Evolutionary conservation across 2,113 vertebrate species (phyloP).

Genomic region (Gnathonemus longibarbis): DNA sequence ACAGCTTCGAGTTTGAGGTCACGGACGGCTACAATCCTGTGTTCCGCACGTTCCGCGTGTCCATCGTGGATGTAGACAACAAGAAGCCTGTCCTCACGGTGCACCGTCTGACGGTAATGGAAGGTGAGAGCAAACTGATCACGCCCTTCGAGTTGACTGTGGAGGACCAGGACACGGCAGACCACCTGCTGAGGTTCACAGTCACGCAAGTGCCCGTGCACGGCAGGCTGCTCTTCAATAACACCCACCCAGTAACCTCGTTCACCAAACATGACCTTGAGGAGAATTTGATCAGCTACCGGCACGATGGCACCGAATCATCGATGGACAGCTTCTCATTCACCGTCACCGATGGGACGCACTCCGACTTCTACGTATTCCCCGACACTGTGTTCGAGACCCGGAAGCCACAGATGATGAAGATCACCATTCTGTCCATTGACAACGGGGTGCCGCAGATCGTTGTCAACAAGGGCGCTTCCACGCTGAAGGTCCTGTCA

Average conservation of each 20-base stretch:
- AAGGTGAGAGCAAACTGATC: constrained; percentile 81
- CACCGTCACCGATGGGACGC: constrained; percentile 82
- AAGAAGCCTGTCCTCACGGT: constrained; percentile 87
- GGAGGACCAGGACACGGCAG: constrained; percentile 83
- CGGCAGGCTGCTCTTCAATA: constrained; percentile 77
- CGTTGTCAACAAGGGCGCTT: constrained; percentile 74
- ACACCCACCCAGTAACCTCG: constrained; percentile 55
- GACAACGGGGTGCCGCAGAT: constrained; percentile 79
- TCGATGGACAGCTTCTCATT: constrained; percentile 84
- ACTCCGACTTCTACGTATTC: constrained; percentile 84
- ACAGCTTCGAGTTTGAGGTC: constrained; percentile 94
- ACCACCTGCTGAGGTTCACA: constrained; percentile 70
- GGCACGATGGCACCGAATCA: constrained; percentile 77
- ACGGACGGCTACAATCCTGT: constrained; percentile 89
- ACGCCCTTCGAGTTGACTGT: constrained; percentile 88
- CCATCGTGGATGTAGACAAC: constrained; percentile 87
- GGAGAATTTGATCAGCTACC: constrained; percentile 92
- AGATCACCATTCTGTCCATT: constrained; percentile 69
- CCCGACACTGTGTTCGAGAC: constrained; percentile 85
- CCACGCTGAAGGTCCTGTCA: constrained; percentile 68
- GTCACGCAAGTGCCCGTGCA: constrained; percentile 78
- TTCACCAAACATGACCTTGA: constrained; percentile 91
- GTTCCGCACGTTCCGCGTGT: constrained; percentile 87
- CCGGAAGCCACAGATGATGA: constrained; percentile 76
- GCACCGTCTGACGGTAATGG: constrained; percentile 69